Percentiles rank a stretch among this genome's conserved stretches.
Conservation (phyloP, 2,113 vertebrate genomes). For the Pelusios castaneus region DNA sequence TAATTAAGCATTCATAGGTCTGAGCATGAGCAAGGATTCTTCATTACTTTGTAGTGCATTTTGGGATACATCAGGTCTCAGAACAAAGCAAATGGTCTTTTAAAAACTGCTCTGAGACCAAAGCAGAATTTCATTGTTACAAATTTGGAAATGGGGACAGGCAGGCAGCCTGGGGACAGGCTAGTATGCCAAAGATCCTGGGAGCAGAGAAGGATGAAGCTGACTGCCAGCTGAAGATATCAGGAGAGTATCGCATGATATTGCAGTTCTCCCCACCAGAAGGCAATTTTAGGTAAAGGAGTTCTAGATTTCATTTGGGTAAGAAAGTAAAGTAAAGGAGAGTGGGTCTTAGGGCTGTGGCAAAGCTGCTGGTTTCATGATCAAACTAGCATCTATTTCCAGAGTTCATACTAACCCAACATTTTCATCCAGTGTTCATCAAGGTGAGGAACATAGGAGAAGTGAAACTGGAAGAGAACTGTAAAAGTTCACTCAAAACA, state of each 20-base stretch:
- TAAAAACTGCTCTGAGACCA: not conserved
- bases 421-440: not conserved
- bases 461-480: not conserved
- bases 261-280: too few relatives aligned
- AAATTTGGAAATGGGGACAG: not conserved
- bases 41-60: not conserved
- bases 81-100: not conserved
- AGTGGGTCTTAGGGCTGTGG: not conserved
- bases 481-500: not conserved
- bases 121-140: not conserved
- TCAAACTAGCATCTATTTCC: not conserved
- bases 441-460: not conserved
- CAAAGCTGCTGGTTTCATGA: not conserved
- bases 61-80: not conserved
- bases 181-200: not conserved
- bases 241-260: not conserved
- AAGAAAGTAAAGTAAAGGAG: rapidly evolving
- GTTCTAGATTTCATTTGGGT: not conserved
- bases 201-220: not conserved
- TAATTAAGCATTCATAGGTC: not conserved
- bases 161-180: not conserved
- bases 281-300: not conserved
- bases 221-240: not conserved
- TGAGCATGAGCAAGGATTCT: not conserved
- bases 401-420: not conserved